Percentiles rank a stretch among this genome's conserved stretches.
phyloP scores from a whole-genome alignment of 1,140 invertebrate genomes.

The Thaumetopoea pityocampa region DNA sequence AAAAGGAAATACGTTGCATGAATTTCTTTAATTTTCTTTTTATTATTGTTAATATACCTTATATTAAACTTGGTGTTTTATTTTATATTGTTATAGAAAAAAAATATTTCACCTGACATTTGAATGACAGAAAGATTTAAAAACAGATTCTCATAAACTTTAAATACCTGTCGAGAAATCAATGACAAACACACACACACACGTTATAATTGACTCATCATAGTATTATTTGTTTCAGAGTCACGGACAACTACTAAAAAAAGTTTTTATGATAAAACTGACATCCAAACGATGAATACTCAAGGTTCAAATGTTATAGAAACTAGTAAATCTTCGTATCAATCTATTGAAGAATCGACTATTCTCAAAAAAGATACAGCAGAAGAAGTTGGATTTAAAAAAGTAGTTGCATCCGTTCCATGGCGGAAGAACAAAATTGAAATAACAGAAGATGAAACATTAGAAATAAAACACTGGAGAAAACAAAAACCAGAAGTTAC shows the following conservation, averaged over 20 bases:
- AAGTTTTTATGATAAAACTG: conserved; percentile 37
- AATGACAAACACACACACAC: background rate
- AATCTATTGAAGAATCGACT: conserved; percentile 55
- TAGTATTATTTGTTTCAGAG: conserved; percentile 41
- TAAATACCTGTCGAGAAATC: too few species aligned
- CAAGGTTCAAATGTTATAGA: conserved; percentile 23
- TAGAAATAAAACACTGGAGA: conserved; percentile 50
- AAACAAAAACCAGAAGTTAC: conserved; percentile 22
- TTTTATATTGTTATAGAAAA: too few species aligned
- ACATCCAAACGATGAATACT: conserved; percentile 14
- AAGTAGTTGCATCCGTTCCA: conserved; percentile 32
- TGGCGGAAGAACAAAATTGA: conserved; percentile 43
- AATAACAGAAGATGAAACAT: conserved; percentile 24
- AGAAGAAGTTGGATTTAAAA: conserved; percentile 44
- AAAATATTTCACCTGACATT: too few species aligned
- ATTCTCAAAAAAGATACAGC: conserved; percentile 48
- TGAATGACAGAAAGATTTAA: too few species aligned
- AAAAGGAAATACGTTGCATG: too few species aligned
- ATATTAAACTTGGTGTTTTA: too few species aligned
- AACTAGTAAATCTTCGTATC: conserved; percentile 31
- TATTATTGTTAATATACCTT: too few species aligned
- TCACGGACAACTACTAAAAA: conserved; percentile 28
- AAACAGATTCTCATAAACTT: too few species aligned
- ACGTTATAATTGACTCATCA: too few species aligned
- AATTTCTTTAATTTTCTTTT: too few species aligned